Conservation (phyloP, 2,797 vertebrate species). For the Chelmon rostratus region DNA sequence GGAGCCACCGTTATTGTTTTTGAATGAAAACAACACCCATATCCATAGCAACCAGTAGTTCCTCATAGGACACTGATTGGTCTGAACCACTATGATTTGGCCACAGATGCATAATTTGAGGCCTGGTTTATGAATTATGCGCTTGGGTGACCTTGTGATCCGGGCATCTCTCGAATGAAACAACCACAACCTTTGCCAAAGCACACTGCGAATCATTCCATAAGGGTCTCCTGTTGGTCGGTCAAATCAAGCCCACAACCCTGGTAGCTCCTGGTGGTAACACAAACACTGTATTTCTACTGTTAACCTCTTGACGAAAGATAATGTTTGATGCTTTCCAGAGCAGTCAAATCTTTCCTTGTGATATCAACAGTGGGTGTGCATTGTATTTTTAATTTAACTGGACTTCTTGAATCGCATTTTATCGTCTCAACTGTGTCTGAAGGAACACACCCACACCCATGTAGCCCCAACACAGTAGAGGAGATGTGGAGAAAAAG, state of each 20-base stretch:
- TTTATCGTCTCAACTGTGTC: not conserved
- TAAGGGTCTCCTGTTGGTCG: not conserved
- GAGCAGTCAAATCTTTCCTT: not conserved
- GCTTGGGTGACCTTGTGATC: no score
- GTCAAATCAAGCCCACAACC: not conserved
- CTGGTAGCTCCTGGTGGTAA: not conserved
- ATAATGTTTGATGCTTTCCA: not conserved
- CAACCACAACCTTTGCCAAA: no score
- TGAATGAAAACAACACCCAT: no score
- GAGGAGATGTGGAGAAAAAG: not conserved
- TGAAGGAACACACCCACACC: not conserved
- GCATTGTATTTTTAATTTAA: not conserved
- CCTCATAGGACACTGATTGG: no score
- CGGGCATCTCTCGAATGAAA: no score
- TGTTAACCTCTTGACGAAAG: not conserved
- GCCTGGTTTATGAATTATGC: no score
- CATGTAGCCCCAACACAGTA: not conserved
- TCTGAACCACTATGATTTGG: no score
- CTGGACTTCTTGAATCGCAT: not conserved
- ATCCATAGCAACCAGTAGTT: no score
- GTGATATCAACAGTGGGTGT: not conserved
- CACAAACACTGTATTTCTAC: not conserved
- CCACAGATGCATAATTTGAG: no score
- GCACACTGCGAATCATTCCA: not conserved
- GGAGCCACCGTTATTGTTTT: no score